These are phyloP conservation scores for Neosilurus mollespiculum DNA, from an alignment of 2,797 vertebrate genomes.

Conservation along the genomic window DNA sequence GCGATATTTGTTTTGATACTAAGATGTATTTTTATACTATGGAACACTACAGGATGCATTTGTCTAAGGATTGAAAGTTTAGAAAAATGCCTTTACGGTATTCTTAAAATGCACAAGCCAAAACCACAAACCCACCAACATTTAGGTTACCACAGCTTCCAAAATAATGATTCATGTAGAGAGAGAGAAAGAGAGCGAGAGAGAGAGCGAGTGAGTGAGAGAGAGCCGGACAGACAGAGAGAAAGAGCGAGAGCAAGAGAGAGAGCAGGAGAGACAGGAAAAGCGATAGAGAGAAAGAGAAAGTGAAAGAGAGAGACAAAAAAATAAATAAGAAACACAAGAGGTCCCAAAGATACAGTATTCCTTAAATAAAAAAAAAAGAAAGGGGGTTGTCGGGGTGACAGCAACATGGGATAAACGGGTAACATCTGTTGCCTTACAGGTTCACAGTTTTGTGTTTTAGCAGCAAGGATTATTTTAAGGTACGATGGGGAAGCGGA, in stretches of 20 bases:
- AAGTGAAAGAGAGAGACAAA: too few relatives aligned
- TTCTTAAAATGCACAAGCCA: conserved; percentile 38
- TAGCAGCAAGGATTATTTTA: background rate
- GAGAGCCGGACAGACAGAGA: too few relatives aligned
- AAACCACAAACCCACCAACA: conserved; percentile 36
- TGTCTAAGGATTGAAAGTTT: conserved; percentile 24
- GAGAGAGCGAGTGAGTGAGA: conserved; percentile 24
- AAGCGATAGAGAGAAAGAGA: too few relatives aligned
- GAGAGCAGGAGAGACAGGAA: too few relatives aligned
- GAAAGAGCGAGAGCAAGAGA: background rate
- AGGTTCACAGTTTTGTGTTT: background rate
- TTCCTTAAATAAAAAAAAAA: conserved; percentile 31
- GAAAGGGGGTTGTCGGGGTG: background rate
- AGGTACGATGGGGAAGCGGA: background rate
- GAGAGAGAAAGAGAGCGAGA: conserved; percentile 10
- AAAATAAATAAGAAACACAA: too few relatives aligned
- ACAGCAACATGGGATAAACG: background rate
- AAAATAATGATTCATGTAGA: conserved; percentile 52
- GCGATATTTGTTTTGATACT: background rate
- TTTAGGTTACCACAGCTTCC: conserved; percentile 52
- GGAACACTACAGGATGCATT: background rate
- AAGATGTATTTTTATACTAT: background rate
- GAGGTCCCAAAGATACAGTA: conserved; percentile 26
- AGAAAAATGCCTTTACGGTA: conserved; percentile 8
- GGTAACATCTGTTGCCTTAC: background rate